Conservation (phyloP, 2,113 vertebrate genomes). For the Australoheros scitulus region DNA sequence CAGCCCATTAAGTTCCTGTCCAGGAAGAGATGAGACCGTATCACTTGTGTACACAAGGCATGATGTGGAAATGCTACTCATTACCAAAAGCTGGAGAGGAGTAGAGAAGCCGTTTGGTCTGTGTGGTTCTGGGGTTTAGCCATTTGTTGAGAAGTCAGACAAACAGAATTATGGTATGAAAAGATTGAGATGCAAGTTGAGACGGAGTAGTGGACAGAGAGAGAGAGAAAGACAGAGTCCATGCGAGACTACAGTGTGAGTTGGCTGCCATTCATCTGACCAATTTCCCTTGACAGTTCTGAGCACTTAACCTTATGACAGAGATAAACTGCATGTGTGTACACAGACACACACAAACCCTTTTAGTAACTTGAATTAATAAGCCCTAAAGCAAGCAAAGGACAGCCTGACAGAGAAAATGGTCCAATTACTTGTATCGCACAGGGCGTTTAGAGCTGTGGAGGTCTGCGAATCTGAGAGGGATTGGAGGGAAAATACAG, state of each 20-base stretch:
- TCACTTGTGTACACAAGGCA: constrained; percentile 30
- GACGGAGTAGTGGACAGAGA: background rate
- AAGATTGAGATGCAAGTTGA: background rate
- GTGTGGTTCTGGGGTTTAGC: background rate
- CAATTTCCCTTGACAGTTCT: constrained; percentile 74
- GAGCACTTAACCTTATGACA: constrained; percentile 56
- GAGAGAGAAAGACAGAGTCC: background rate
- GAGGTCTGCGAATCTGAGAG: constrained; percentile 34
- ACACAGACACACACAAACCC: constrained; percentile 2
- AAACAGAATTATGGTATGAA: background rate
- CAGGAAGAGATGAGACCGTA: constrained; percentile 39
- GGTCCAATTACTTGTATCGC: constrained; percentile 63
- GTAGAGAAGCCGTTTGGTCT: background rate
- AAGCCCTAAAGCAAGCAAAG: constrained; percentile 59
- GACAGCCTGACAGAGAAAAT: constrained; percentile 54
- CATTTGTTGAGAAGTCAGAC: constrained; percentile 24
- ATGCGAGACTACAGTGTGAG: constrained; percentile 2
- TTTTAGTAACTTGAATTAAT: constrained; percentile 79
- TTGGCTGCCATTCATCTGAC: constrained; percentile 58
- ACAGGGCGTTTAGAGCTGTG: constrained; percentile 38
- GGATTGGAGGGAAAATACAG: constrained; percentile 38
- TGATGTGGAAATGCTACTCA: constrained; percentile 25
- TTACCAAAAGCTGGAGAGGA: constrained; percentile 20
- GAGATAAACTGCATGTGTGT: constrained; percentile 64
- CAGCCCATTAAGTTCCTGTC: constrained; percentile 33